A percentile compares a stretch with the other conserved stretches of the same genome.
Conservation (phyloP, 2,797 vertebrate species). For the Tinamus major region DNA sequence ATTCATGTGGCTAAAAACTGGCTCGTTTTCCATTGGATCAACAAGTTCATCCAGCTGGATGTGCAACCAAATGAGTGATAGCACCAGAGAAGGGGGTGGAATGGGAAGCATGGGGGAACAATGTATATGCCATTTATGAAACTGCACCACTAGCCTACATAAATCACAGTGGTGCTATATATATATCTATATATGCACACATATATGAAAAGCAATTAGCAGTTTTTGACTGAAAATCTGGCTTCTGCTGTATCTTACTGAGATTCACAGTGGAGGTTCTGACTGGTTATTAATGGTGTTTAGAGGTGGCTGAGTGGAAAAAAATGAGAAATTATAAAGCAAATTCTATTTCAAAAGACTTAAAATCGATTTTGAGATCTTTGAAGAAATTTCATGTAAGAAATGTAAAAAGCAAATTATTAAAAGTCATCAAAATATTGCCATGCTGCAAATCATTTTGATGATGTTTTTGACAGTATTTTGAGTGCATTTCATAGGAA, state of each 20-base stretch:
- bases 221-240: background rate
- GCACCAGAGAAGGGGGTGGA: background rate
- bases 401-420: background rate
- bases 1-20: background rate
- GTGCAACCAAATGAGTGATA: background rate
- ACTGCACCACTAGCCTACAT: background rate
- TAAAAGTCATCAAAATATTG: background rate
- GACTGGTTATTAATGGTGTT: background rate
- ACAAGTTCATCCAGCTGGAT: accelerated
- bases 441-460: background rate
- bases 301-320: background rate
- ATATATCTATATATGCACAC: too few relatives aligned
- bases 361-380: background rate
- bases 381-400: background rate
- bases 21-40: background rate
- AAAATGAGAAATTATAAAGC: background rate
- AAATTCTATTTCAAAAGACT: background rate
- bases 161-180: background rate
- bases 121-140: background rate
- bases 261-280: background rate
- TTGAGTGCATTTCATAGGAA: background rate
- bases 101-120: background rate
- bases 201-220: background rate
- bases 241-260: background rate
- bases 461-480: conserved; percentile 14